A percentile compares a stretch with the other conserved stretches of the same genome.
phyloP scores from a whole-genome alignment of 1,140 invertebrate species.

The Drosophila baimaii region DNA sequence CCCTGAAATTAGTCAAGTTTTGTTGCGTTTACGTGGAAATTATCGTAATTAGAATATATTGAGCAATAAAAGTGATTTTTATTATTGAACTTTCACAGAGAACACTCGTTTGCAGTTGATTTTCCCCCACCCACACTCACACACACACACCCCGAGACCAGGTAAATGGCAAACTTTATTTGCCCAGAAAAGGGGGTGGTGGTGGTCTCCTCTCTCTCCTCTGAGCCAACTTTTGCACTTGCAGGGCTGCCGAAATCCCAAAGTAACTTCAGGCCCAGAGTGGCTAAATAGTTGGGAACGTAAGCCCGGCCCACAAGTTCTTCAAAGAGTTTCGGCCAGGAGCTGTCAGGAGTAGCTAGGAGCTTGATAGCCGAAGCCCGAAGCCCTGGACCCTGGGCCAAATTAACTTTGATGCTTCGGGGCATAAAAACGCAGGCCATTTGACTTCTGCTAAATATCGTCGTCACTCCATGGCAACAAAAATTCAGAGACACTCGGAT shows the following conservation, averaged over 20 bases:
- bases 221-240: constrained; percentile 25
- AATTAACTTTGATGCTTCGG: constrained; percentile 65
- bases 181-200: no score
- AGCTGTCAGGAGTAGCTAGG: neutral
- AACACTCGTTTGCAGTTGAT: constrained; percentile 43
- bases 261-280: constrained; percentile 12
- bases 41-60: constrained; percentile 82
- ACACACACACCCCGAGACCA: constrained; percentile 2
- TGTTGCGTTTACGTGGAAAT: constrained; percentile 77
- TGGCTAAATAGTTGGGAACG: constrained; percentile 26
- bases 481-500: neutral
- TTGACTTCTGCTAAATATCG: constrained; percentile 31
- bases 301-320: constrained; percentile 5
- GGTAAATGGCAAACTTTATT: constrained; percentile 45
- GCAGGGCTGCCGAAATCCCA: constrained; percentile 27
- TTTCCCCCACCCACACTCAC: no score
- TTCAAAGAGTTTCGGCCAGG: constrained; percentile 35
- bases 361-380: neutral
- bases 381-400: constrained; percentile 37
- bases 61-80: constrained; percentile 83
- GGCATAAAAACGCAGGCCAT: constrained; percentile 45
- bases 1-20: constrained; percentile 75
- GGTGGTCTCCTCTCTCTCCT: neutral
- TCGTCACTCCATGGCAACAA: constrained; percentile 5
- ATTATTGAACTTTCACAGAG: constrained; percentile 62